phyloP scores from a whole-genome alignment of 2,888 invertebrate species.

The Eilema griseolum region DNA sequence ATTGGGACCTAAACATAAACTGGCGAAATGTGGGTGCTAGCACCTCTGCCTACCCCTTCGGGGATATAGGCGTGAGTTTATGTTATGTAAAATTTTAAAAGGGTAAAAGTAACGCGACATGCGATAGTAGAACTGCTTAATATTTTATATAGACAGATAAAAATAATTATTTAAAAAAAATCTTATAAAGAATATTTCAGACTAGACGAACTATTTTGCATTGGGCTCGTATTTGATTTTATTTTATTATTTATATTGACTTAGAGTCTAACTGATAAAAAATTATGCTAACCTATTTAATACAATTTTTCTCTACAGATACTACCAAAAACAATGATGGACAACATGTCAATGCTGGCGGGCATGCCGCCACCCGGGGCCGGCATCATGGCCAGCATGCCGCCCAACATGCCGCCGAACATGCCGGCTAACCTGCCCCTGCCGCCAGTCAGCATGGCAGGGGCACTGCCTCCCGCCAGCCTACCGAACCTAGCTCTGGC shows the following conservation, averaged over 20 bases:
- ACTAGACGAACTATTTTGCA: too few species aligned
- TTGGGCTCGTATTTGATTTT: too few species aligned
- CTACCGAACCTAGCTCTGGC: slow-evolving; percentile 24
- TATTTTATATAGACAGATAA: too few species aligned
- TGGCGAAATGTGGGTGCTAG: too few species aligned
- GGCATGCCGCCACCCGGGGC: slow-evolving; percentile 48
- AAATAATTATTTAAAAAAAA: too few species aligned
- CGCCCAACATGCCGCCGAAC: slow-evolving; percentile 23
- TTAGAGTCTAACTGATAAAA: neutral
- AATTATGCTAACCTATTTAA: neutral
- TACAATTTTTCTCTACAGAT: slow-evolving; percentile 57
- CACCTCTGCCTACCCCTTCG: too few species aligned
- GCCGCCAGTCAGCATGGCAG: slow-evolving; percentile 27
- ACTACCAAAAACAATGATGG: slow-evolving; percentile 76
- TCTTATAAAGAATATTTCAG: too few species aligned
- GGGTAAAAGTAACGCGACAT: too few species aligned
- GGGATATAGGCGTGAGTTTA: too few species aligned
- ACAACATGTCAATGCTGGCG: slow-evolving; percentile 67
- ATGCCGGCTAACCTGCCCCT: slow-evolving; percentile 24
- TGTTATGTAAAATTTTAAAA: too few species aligned
- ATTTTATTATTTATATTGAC: neutral
- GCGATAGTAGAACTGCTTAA: too few species aligned
- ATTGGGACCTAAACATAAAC: too few species aligned
- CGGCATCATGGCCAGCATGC: slow-evolving; percentile 31
- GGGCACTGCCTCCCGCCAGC: slow-evolving; percentile 25